Evolutionary conservation across 1,140 invertebrate species (phyloP).

Genomic region (Anagrus nilaparvatae): DNA sequence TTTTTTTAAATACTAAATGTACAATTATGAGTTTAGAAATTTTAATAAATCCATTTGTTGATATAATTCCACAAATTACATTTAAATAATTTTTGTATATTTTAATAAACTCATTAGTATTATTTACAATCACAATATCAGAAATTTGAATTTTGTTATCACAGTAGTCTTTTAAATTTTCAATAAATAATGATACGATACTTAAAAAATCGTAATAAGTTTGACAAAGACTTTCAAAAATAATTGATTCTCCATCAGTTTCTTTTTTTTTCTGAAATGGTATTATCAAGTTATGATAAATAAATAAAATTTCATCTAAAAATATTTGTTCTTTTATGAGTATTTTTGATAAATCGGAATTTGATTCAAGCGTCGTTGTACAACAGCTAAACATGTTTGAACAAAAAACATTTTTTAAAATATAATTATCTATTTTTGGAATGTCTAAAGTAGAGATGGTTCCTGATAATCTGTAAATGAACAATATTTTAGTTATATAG

Average conservation of each 20-base stretch:
- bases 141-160: constrained; percentile 51
- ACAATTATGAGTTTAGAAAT: constrained; percentile 53
- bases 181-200: constrained; percentile 55
- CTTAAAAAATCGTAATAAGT: constrained; percentile 61
- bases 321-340: constrained; percentile 56
- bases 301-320: constrained; percentile 54
- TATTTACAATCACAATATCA: constrained; percentile 56
- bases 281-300: constrained; percentile 52
- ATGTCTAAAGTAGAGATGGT: constrained; percentile 33
- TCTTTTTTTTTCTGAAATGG: constrained; percentile 50
- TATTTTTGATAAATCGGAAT: constrained; percentile 39
- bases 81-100: constrained; percentile 65
- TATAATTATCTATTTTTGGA: constrained; percentile 22
- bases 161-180: constrained; percentile 53
- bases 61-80: constrained; percentile 63
- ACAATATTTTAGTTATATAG: constrained; percentile 1
- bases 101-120: constrained; percentile 60
- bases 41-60: constrained; percentile 58
- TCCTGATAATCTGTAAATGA: constrained; percentile 26
- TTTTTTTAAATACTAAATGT: constrained; percentile 46
- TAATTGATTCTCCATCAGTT: constrained; percentile 44
- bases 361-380: constrained; percentile 27
- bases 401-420: constrained; percentile 32
- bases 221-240: constrained; percentile 54
- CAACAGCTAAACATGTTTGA: constrained; percentile 37